Percentiles rank a stretch among this genome's conserved stretches.
phyloP scores from a whole-genome alignment of 2,888 invertebrate species.

The Cheilosia soror region DNA sequence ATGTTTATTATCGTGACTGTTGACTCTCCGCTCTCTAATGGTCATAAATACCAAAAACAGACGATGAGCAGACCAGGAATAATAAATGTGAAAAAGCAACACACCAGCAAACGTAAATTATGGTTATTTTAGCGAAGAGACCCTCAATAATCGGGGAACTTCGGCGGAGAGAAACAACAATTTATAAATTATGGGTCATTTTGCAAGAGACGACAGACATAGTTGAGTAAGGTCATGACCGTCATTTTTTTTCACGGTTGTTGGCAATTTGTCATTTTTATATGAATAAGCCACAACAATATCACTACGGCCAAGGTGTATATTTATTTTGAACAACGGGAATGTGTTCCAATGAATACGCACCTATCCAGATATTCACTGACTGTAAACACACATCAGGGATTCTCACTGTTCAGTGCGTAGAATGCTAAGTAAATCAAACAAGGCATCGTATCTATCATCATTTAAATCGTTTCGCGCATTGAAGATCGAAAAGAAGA shows the following conservation, averaged over 20 bases:
- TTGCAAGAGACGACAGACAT: constrained; percentile 52
- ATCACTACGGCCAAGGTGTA: constrained; percentile 6
- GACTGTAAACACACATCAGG: constrained; percentile 78
- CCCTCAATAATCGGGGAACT: constrained; percentile 30
- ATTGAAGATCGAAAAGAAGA: constrained; percentile 54
- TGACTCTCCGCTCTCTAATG: constrained; percentile 73
- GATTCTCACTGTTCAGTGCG: constrained; percentile 47
- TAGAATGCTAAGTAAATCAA: constrained; percentile 68
- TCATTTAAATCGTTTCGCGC: constrained; percentile 62
- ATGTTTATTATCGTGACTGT: constrained; percentile 74
- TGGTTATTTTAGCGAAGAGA: constrained; percentile 64
- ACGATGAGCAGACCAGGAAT: constrained; percentile 44
- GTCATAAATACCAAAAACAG: constrained; percentile 63
- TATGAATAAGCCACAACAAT: constrained; percentile 49
- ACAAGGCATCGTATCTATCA: constrained; percentile 70
- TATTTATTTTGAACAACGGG: constrained; percentile 61
- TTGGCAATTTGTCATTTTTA: constrained; percentile 73
- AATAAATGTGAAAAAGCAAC: constrained; percentile 67
- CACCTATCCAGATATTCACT: constrained; percentile 52
- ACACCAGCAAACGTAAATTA: constrained; percentile 66
- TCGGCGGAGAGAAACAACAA: constrained; percentile 32
- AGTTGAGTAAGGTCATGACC: constrained; percentile 71
- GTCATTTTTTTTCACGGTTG: constrained; percentile 37
- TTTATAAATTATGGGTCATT: constrained; percentile 74
- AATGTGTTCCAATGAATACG: constrained; percentile 55